A percentile compares a stretch with the other conserved stretches of the same genome.
phyloP scores from a whole-genome alignment of 2,113 vertebrate species.

The Bubo scandiacus region DNA sequence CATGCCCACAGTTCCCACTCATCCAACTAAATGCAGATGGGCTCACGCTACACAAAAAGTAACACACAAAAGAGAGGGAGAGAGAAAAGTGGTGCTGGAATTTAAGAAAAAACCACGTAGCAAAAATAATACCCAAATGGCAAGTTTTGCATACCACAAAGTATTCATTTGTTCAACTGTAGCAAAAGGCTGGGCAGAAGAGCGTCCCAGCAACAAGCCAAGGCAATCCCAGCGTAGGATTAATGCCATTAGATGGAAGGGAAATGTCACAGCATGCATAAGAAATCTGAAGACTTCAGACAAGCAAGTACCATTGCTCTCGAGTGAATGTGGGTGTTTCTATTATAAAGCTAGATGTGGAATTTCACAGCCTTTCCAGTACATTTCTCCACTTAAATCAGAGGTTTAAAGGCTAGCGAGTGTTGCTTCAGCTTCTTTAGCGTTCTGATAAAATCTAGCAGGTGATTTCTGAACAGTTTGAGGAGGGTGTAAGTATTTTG shows the following conservation, averaged over 20 bases:
- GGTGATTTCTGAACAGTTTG: background rate
- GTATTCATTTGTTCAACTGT: background rate
- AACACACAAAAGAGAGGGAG: background rate
- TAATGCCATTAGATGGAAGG: constrained; percentile 23
- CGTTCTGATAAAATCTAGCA: background rate
- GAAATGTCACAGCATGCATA: constrained; percentile 64
- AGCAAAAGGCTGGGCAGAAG: background rate
- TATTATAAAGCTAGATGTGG: background rate
- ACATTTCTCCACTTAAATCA: background rate
- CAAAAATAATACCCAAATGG: background rate
- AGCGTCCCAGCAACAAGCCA: constrained; percentile 48
- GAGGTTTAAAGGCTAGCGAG: background rate
- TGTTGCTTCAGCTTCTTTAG: background rate
- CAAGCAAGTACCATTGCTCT: background rate
- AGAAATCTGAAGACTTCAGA: constrained; percentile 38
- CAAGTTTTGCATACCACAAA: background rate
- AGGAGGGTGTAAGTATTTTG: background rate
- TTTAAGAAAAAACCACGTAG: background rate
- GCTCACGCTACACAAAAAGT: background rate
- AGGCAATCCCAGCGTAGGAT: constrained; percentile 29
- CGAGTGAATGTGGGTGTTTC: constrained; percentile 1
- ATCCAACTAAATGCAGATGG: background rate
- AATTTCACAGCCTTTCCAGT: background rate
- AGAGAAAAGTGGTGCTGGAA: background rate
- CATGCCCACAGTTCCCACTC: constrained; percentile 23